A percentile compares a stretch with the other conserved stretches of the same genome.
phyloP scores from a whole-genome alignment of 1,140 invertebrate species.

The Tenebrio molitor region DNA sequence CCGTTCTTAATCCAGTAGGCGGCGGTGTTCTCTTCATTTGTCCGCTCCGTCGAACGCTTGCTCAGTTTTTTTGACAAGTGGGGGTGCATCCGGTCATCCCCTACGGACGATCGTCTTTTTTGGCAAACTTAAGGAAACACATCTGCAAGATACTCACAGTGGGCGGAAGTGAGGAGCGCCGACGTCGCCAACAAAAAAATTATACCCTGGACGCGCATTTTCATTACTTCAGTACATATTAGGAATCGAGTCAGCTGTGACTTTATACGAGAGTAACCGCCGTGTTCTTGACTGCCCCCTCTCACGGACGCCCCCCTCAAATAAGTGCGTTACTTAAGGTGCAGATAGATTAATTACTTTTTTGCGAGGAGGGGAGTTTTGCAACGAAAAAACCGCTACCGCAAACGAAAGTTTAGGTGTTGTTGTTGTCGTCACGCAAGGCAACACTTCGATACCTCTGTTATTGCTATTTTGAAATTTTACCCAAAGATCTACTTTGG shows the following conservation, averaged over 20 bases:
- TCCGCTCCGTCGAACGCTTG: constrained; percentile 1
- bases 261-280: constrained; percentile 27
- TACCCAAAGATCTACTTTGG: no score
- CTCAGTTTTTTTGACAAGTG: background rate
- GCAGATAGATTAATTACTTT: constrained; percentile 7
- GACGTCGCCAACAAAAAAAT: constrained; percentile 14
- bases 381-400: no score
- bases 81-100: constrained; percentile 26
- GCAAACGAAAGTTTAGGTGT: no score
- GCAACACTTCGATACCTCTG: no score
- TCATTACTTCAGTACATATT: constrained; percentile 17
- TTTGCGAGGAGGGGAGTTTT: background rate
- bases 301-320: constrained; percentile 5
- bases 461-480: no score
- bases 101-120: background rate
- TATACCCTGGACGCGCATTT: constrained; percentile 24
- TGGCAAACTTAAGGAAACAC: no score
- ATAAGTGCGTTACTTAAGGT: constrained; percentile 5
- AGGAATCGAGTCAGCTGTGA: constrained; percentile 2
- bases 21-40: constrained; percentile 47
- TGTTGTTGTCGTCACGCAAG: no score
- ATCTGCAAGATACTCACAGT: no score
- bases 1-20: constrained; percentile 53
- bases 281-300: constrained; percentile 27
- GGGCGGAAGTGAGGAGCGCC: background rate